Conservation (phyloP, 92 coral and sea anemone genomes). For the Palythoa grandis region DNA sequence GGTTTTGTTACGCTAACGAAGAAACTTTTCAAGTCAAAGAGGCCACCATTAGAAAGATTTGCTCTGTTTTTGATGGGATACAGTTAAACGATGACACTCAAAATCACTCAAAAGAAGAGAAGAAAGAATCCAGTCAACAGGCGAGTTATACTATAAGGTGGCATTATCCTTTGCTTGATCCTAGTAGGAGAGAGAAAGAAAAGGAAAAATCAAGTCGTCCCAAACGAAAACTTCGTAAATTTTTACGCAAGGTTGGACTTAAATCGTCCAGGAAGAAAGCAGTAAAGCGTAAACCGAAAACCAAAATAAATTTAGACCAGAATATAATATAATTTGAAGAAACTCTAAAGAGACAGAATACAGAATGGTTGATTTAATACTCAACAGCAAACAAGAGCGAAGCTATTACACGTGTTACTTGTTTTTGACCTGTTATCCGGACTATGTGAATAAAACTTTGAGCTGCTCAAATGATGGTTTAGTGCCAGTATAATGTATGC, state of each 20-base stretch:
- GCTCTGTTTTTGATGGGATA: conserved; percentile 26
- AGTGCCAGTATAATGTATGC: no score
- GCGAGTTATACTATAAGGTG: conserved; percentile 12
- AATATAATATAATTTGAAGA: background rate
- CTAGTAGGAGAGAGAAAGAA: conserved; percentile 18
- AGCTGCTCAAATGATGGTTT: no score
- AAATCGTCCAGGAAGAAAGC: conserved; percentile 1
- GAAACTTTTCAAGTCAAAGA: conserved; percentile 39
- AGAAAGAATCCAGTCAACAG: background rate
- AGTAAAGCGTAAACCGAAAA: conserved; percentile 34
- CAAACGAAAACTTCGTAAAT: conserved; percentile 21
- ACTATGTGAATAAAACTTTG: no score
- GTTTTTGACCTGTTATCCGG: no score
- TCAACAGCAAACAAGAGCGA: no score
- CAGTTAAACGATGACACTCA: conserved; percentile 21
- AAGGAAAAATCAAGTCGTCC: background rate
- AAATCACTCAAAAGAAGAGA: background rate
- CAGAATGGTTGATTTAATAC: no score
- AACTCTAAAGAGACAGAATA: no score
- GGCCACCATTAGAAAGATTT: conserved; percentile 31
- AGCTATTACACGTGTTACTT: no score
- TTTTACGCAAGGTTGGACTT: conserved; percentile 16
- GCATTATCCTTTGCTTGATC: conserved; percentile 35
- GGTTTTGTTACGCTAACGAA: conserved; percentile 23
- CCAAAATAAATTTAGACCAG: background rate